Conservation (phyloP, 1,140 invertebrate genomes). For the Drosophila persimilis region DNA sequence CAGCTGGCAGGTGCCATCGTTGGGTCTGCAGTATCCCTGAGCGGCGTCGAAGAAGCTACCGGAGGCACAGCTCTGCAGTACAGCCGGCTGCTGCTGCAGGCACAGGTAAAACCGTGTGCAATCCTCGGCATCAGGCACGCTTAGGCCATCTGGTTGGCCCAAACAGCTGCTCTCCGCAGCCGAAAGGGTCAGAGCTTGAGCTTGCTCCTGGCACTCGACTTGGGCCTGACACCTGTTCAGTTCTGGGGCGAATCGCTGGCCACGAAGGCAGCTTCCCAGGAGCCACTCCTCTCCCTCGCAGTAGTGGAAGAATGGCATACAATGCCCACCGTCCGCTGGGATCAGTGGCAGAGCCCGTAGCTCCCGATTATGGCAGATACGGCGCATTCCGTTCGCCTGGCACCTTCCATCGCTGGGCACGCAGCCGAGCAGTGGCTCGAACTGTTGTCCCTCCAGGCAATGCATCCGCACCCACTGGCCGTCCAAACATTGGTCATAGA, state of each 20-base stretch:
- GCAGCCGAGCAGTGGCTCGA: conserved; percentile 57
- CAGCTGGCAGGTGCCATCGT: conserved; percentile 64
- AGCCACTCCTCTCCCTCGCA: conserved; percentile 64
- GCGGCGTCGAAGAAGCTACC: conserved; percentile 66
- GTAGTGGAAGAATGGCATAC: conserved; percentile 62
- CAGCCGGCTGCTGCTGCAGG: conserved; percentile 31
- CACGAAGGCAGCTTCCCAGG: conserved; percentile 56
- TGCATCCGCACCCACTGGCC: conserved; percentile 40
- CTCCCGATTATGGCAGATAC: conserved; percentile 47
- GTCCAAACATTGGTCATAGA: conserved; percentile 51
- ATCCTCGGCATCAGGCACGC: conserved; percentile 56
- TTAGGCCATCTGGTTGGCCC: conserved; percentile 53
- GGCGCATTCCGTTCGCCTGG: conserved; percentile 56
- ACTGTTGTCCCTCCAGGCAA: conserved; percentile 47
- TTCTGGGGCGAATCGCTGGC: conserved; percentile 35
- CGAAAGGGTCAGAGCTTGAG: not conserved
- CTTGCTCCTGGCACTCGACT: conserved; percentile 24
- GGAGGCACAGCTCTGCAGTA: conserved; percentile 49
- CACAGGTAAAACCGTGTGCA: conserved; percentile 69
- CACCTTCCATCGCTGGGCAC: conserved; percentile 59
- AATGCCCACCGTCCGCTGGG: conserved; percentile 28
- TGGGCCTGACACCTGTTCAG: conserved; percentile 39
- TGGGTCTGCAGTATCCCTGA: conserved; percentile 62
- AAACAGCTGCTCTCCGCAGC: conserved; percentile 28
- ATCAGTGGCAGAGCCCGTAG: conserved; percentile 20